Base-by-base conservation (phyloP, 2,113 vertebrate genomes). In the Callithrix jacchus region DNA sequence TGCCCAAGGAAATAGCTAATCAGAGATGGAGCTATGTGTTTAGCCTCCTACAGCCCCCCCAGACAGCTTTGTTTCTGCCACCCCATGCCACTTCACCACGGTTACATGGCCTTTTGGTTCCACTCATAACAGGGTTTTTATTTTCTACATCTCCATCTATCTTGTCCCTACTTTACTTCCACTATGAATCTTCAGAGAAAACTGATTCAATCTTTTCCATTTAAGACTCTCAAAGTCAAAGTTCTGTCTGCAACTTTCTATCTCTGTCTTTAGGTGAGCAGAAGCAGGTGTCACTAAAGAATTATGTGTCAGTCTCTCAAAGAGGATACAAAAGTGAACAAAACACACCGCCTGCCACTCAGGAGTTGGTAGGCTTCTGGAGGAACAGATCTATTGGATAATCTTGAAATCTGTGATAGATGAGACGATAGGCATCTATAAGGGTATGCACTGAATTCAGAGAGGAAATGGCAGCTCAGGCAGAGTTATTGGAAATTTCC, bases 1-100 rank as follows among this genome's bases (percentile, higher is more conserved):
- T 66, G 17, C 11, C 49, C 30, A 40, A 61, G 37, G 45, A 74
- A 13, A 40, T 11, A 54, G 1, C 17, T 6, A 49, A 23, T 3
- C 37, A 42, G 20, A 61, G 16, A 8, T 11, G 79, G 42, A 56
- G 23, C 20, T 18, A 17, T 42, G 3, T n/a, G 7, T 84, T 25
- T 11, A 49, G 35, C 12, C 20, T 7, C 0, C 32, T 40, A n/a
- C 45, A 8, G 23, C 23, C 20, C 12, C n/a, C 66, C 16, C 14
- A 17, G 11, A 14, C 5, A 35, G 37, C 11, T 5, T 17, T 37
- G 20, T 25, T 47, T 5, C 9, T 30, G 16, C 68, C 11, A 1
- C 2, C 5, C 37, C 3, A 4, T 1, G 40, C 14, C 9, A 18
- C 47, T 74, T n/a, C 5, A 0, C 20, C 1, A 27, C 1, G 3